phyloP scores from a whole-genome alignment of 1,140 invertebrate species.

The Drosophila pruinosa region DNA sequence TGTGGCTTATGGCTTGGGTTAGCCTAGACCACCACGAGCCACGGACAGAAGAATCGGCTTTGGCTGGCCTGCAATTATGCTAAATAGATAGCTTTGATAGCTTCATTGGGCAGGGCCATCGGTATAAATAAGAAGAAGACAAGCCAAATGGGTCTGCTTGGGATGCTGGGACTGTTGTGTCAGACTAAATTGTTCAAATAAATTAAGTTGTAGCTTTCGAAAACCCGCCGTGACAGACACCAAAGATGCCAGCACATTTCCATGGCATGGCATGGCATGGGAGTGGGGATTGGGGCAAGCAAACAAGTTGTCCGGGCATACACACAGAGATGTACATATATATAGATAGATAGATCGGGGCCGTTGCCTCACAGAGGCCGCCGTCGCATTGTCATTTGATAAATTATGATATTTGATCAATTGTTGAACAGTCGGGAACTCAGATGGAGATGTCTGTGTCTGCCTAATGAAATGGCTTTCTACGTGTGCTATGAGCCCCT shows the following conservation, averaged over 20 bases:
- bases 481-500: constrained; percentile 29
- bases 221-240: constrained; percentile 38
- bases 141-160: constrained; percentile 52
- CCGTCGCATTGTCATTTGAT: constrained; percentile 80
- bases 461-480: constrained; percentile 60
- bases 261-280: too few relatives aligned
- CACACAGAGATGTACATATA: neutral
- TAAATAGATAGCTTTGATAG: constrained; percentile 71
- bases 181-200: constrained; percentile 81
- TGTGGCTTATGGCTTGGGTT: constrained; percentile 36
- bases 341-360: constrained; percentile 39
- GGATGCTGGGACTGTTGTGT: constrained; percentile 47
- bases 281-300: constrained; percentile 75
- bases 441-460: constrained; percentile 15
- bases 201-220: constrained; percentile 81
- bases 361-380: constrained; percentile 67
- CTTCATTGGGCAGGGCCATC: constrained; percentile 51
- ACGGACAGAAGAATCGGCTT: constrained; percentile 2
- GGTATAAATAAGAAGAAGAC: constrained; percentile 72
- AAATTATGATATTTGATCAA: constrained; percentile 82
- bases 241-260: neutral
- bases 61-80: constrained; percentile 64
- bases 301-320: constrained; percentile 46
- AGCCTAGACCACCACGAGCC: constrained; percentile 55
- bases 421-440: constrained; percentile 63